Base-by-base conservation (phyloP, 2,888 invertebrate species). In the Rhaphigaster nebulosa region DNA sequence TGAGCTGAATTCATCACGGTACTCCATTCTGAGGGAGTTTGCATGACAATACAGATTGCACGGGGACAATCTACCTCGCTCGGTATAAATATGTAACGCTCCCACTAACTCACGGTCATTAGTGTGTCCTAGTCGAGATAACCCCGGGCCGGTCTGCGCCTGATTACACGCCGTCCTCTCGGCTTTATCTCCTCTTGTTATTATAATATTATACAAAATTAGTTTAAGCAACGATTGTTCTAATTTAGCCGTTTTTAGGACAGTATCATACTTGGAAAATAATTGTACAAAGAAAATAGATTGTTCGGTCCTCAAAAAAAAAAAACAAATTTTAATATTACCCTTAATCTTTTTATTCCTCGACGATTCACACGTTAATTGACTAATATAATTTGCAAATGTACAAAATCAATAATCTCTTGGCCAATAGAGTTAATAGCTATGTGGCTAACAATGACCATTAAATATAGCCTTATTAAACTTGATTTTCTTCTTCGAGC, bases 21-120 rank as follows among this genome's bases (percentile, higher is more conserved):
- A 38, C 70, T 76, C 70, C 70, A 76, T 76, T 23, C 70, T 29
- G 23, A 38, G 70, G 20, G 18, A 76, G 70, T 76, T 76, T 76
- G 70, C 70, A 76, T 76, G 34, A 76, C 70, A 76, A 76, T 76
- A 76, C 34, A 76, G 70, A 76, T 76, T 34, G 70, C 34, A 23
- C 0, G 18, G 34, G 34, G 23, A 38, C 34, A 76, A 38, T 38
- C 70, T 76, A 76, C 34, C 70, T 38, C 70, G 23, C 20, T 18
- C 6, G 10, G 70, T 76, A 76, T 76, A 76, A 76, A 76, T 76
- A 76, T 76, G 70, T 76, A 76, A 76, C 70, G 70, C 12, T 8
- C 20, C 38, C 38, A 34, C 70, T 76, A 76, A 76, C 70, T 38
- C 70, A 23, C 3, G 70, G 70, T 76, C 70, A 76, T 76, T 76